A percentile compares a stretch with the other conserved stretches of the same genome.
Conservation (phyloP, 2,888 invertebrate genomes). For the Torymus tubicola region DNA sequence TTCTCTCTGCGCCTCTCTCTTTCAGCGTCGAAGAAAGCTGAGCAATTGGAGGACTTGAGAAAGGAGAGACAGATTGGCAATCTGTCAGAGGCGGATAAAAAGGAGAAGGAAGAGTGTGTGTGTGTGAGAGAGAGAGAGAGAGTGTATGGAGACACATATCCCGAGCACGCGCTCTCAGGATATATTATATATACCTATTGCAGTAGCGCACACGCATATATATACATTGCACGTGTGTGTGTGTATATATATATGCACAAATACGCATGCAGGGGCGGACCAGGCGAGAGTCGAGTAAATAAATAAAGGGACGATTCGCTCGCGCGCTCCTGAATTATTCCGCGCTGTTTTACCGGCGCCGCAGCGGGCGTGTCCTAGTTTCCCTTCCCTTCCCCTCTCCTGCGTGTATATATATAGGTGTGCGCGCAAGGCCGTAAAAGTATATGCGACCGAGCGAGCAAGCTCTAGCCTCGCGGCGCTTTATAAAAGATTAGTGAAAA, state of each 20-base stretch:
- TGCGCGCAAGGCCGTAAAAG: no score
- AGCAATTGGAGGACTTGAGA: constrained; percentile 60
- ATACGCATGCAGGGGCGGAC: not conserved
- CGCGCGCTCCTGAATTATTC: not conserved
- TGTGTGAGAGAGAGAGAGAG: constrained; percentile 1
- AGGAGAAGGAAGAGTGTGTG: not conserved
- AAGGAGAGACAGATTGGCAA: constrained; percentile 59
- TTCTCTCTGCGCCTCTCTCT: not conserved
- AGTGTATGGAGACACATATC: not conserved
- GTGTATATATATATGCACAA: not conserved
- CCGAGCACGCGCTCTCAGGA: no score
- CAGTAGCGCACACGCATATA: no score
- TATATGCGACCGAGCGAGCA: not conserved
- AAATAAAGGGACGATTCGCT: constrained; percentile 1
- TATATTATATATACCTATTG: no score
- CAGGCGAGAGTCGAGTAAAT: not conserved
- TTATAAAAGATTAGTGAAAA: constrained; percentile 13
- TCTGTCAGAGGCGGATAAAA: constrained; percentile 53
- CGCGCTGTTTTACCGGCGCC: constrained; percentile 6
- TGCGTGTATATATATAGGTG: no score
- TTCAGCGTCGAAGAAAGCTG: constrained; percentile 12
- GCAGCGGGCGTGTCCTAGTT: not conserved
- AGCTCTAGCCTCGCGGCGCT: not conserved
- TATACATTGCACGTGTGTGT: not conserved
- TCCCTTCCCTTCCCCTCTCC: not conserved